Percentiles rank a stretch among this genome's conserved stretches.
These are phyloP conservation scores for Podarcis lilfordi DNA, from an alignment of 2,797 vertebrate species.

Conservation along the genomic window DNA sequence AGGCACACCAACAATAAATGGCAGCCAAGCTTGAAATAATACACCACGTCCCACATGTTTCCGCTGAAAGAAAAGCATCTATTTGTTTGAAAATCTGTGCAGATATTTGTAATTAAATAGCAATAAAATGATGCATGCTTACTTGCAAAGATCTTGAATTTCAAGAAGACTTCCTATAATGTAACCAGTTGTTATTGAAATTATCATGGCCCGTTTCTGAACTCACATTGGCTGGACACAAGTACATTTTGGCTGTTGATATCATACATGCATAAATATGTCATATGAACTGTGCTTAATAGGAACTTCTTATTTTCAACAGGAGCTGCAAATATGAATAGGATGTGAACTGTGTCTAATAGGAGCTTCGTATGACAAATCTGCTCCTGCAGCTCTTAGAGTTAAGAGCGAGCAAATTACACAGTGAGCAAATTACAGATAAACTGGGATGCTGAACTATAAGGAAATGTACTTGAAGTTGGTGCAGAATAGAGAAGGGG, in stretches of 20 bases:
- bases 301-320: background rate
- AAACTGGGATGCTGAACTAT: background rate
- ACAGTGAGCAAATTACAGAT: background rate
- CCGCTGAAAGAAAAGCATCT: background rate
- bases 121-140: background rate
- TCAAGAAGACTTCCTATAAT: background rate
- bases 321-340: background rate
- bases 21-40: conserved; percentile 38
- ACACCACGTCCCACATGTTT: background rate
- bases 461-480: background rate
- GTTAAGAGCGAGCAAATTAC: background rate
- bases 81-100: conserved; percentile 6
- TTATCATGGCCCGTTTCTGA: background rate
- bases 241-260: background rate
- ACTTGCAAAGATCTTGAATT: background rate
- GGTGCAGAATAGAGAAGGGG: background rate
- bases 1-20: background rate
- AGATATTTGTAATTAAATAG: background rate
- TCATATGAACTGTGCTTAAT: too few relatives aligned
- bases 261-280: background rate
- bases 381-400: too few relatives aligned
- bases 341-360: too few relatives aligned
- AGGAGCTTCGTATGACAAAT: too few relatives aligned
- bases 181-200: background rate
- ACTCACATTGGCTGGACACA: background rate